A percentile compares a stretch with the other conserved stretches of the same genome.
Conservation (phyloP, 2,888 invertebrate genomes). For the Agrochola lychnidis region DNA sequence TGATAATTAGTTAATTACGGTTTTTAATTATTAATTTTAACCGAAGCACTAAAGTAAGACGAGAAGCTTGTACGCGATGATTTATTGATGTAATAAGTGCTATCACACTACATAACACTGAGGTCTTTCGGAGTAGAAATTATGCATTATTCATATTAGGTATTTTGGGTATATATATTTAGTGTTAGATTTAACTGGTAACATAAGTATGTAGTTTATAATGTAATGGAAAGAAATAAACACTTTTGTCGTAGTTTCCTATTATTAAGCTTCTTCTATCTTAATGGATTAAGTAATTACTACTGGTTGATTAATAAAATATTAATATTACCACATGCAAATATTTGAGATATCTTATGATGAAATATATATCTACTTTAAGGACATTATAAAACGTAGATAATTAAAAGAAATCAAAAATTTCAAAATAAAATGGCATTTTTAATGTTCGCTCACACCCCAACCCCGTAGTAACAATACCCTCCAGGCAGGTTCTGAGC, state of each 20-base stretch:
- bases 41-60: slow-evolving; percentile 88
- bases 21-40: slow-evolving; percentile 90
- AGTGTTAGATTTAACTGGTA: slow-evolving; percentile 91
- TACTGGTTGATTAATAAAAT: slow-evolving; percentile 91
- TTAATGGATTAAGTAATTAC: slow-evolving; percentile 90
- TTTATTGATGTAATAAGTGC: slow-evolving; percentile 89
- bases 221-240: slow-evolving; percentile 89
- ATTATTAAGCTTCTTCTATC: slow-evolving; percentile 91
- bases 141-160: slow-evolving; percentile 91
- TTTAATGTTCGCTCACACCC: slow-evolving; percentile 83
- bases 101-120: slow-evolving; percentile 87
- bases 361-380: slow-evolving; percentile 91
- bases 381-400: slow-evolving; percentile 91
- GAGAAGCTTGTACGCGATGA: slow-evolving; percentile 88
- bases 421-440: slow-evolving; percentile 90
- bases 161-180: slow-evolving; percentile 90
- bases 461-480: slow-evolving; percentile 71
- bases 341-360: slow-evolving; percentile 91
- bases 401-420: slow-evolving; percentile 91
- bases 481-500: slow-evolving; percentile 45
- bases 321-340: slow-evolving; percentile 91
- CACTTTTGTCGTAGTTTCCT: slow-evolving; percentile 90
- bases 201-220: slow-evolving; percentile 90
- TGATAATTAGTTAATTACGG: slow-evolving; percentile 92
- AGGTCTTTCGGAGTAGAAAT: slow-evolving; percentile 89